phyloP scores from a whole-genome alignment of 2,888 invertebrate genomes.

The Eristalis arbustorum region DNA sequence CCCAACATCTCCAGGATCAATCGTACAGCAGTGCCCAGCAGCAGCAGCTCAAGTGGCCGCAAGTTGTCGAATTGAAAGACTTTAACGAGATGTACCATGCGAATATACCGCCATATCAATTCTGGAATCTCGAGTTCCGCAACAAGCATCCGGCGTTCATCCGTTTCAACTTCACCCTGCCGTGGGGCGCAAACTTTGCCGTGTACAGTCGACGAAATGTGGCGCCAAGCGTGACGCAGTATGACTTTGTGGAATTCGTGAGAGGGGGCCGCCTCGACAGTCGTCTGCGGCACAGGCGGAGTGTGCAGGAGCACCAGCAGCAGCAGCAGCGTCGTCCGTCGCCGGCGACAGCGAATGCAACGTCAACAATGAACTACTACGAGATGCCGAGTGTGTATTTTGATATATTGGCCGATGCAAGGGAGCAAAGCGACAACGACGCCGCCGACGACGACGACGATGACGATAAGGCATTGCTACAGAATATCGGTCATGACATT shows the following conservation, averaged over 20 bases:
- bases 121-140: slow-evolving; percentile 95
- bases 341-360: slow-evolving; percentile 2
- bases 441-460: slow-evolving; percentile 77
- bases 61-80: slow-evolving; percentile 90
- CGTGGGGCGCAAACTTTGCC: slow-evolving; percentile 96
- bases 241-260: slow-evolving; percentile 97
- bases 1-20: slow-evolving; percentile 80
- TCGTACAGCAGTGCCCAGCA: slow-evolving; percentile 82
- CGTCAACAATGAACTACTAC: slow-evolving; percentile 43
- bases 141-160: slow-evolving; percentile 95
- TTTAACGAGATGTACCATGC: slow-evolving; percentile 92
- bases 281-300: slow-evolving; percentile 83
- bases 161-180: slow-evolving; percentile 92
- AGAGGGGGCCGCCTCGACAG: slow-evolving; percentile 92
- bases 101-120: slow-evolving; percentile 93
- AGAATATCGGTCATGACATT: slow-evolving; percentile 72
- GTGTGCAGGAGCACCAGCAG: slow-evolving; percentile 69
- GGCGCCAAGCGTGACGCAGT: slow-evolving; percentile 97
- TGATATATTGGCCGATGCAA: slow-evolving; percentile 71
- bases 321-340: slow-evolving; percentile 33
- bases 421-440: slow-evolving; percentile 75
- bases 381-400: slow-evolving; percentile 61
- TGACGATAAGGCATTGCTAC: slow-evolving; percentile 72
- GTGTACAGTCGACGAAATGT: slow-evolving; percentile 97
- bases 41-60: slow-evolving; percentile 87